Evolutionary conservation across 2,113 vertebrate genomes (phyloP), one percentile per base, ranked within the genome.

Genomic region (Bostrychus sinensis): DNA sequence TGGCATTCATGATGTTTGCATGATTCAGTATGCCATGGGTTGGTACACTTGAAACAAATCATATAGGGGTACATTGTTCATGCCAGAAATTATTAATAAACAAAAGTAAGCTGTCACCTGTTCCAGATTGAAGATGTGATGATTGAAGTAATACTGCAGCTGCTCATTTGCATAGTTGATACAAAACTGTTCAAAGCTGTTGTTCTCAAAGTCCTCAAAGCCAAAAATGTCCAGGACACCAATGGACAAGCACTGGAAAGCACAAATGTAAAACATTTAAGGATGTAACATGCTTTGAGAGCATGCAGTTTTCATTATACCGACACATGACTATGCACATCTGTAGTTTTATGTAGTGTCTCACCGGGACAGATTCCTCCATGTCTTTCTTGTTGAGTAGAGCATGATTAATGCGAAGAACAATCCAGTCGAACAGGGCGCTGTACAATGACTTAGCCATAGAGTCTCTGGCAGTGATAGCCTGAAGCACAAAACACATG

Each of bases 361-460:
- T 94, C 77, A 98, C 96, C 1, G 90, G 91, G 48, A 97, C 93
- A n/a, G 95, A 94, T 50, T 96, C 96, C 66, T 96, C 96, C 95
- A 99, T 94, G 88, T 99, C 97, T 76, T 93, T 97, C 89, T 98
- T 99, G 82, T 99, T 99, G 13, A 99, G 95, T 34, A 99, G 93
- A 0, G 97, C 96, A 0, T 98, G 97, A 88, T 99, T 99, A 80
- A 98, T 98, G n/a, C 96, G 87, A 32, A 99, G 91, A 55, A 99
- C 96, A 1, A 99, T 99, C 97, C 97, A 99, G 56, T 99, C 96
- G 19, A 99, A 99, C 48, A 99, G 91, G n/a, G 97, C 96, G 11
- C 96, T 98, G 89, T 99, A 99, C 54, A 99, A 81, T 23, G 97
- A 99, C 86, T 99, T 99, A n/a, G 97, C 97, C 97, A 99, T 98